Conservation (phyloP, 1,140 invertebrate species). For the Ceratina australensis region DNA sequence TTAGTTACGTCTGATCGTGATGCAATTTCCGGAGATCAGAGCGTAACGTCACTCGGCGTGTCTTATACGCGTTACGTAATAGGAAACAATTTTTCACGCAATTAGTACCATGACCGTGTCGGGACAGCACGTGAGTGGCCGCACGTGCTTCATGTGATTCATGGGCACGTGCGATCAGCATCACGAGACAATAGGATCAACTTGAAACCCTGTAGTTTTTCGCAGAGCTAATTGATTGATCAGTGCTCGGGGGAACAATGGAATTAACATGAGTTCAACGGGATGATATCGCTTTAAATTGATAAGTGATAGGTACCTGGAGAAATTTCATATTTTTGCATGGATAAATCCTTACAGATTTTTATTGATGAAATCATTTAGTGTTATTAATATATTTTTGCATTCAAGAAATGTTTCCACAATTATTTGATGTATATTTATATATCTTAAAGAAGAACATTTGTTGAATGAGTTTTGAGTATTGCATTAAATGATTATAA, state of each 20-base stretch:
- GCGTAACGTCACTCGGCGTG: slow-evolving; percentile 5
- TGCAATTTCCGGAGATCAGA: background rate
- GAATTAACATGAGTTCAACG: background rate
- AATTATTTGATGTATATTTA: too few species aligned
- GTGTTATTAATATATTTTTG: too few species aligned
- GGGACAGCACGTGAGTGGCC: slow-evolving; percentile 35
- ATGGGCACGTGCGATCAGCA: slow-evolving; percentile 46
- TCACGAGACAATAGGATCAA: slow-evolving; percentile 37
- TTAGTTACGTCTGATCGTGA: background rate
- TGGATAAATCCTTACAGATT: too few species aligned
- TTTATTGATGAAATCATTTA: too few species aligned
- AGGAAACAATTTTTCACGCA: slow-evolving; percentile 18
- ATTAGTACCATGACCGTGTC: slow-evolving; percentile 5
- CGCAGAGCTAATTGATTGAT: background rate
- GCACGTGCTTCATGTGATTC: slow-evolving; percentile 41
- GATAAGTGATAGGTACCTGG: too few species aligned
- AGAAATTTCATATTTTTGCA: too few species aligned
- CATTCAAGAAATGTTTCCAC: too few species aligned
- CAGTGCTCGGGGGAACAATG: background rate
- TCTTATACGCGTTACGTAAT: slow-evolving; percentile 33
- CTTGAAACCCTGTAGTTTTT: slow-evolving; percentile 2
- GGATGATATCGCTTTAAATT: background rate
- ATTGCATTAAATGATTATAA: too few species aligned
- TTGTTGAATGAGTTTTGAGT: too few species aligned
- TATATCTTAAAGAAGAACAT: too few species aligned